Evolutionary conservation across 2,113 vertebrate species (phyloP).

Genomic region (Zosterops pallidus): DNA sequence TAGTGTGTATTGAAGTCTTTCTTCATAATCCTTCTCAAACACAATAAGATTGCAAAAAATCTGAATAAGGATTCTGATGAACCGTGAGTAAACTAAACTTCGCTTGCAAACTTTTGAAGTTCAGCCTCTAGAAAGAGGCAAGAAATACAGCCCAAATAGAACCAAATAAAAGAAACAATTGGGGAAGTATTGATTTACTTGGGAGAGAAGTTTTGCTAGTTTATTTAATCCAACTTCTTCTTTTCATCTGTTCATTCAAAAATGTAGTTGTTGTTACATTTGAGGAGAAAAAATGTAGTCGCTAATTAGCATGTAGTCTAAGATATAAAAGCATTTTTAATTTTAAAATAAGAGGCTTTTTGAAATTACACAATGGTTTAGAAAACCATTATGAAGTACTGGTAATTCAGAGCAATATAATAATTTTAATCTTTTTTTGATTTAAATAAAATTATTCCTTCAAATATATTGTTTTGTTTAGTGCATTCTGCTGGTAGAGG

Average conservation of each 20-base stretch:
- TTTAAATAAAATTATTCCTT: not conserved
- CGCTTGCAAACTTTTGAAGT: not conserved
- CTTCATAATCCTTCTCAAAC: not conserved
- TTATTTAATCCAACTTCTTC: not conserved
- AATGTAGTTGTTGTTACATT: not conserved
- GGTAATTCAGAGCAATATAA: not conserved
- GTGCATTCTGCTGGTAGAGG: not conserved
- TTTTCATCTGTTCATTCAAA: not conserved
- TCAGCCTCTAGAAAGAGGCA: not conserved
- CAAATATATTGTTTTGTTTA: not conserved
- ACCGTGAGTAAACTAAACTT: not conserved
- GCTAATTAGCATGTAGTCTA: not conserved
- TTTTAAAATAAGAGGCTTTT: not conserved
- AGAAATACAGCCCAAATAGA: not conserved
- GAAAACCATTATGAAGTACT: not conserved
- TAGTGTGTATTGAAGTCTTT: not conserved
- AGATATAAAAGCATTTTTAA: not conserved
- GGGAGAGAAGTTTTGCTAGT: not conserved
- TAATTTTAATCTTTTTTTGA: not conserved
- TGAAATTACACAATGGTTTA: not conserved
- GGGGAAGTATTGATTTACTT: not conserved
- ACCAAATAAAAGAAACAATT: not conserved
- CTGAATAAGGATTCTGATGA: not conserved
- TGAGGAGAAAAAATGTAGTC: not conserved
- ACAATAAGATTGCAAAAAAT: not conserved